Percentiles rank a stretch among this genome's conserved stretches.
These are phyloP conservation scores for Callosobruchus maculatus DNA, from an alignment of 2,888 invertebrate species.

Conservation along the genomic window DNA sequence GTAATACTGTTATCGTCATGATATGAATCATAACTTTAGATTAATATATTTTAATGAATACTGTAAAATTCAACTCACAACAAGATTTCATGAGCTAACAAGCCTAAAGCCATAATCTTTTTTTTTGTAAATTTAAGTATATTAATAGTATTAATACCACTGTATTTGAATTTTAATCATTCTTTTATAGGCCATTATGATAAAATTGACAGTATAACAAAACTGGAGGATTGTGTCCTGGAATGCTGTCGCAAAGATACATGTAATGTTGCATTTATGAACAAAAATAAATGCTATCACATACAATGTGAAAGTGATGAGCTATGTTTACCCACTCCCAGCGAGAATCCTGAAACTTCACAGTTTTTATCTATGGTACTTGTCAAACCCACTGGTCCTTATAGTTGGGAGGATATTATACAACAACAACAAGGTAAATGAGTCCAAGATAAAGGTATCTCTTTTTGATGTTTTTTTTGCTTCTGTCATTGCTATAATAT, in stretches of 20 bases:
- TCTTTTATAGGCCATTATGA: conserved; percentile 49
- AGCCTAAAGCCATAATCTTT: no score
- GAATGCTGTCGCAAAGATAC: conserved; percentile 62
- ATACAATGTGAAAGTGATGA: conserved; percentile 69
- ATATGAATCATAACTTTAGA: no score
- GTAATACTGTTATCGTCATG: no score
- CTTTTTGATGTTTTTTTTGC: not conserved
- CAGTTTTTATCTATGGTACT: conserved; percentile 72
- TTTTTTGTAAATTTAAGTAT: no score
- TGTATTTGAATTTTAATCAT: no score
- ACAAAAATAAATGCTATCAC: conserved; percentile 72
- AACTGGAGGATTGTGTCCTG: conserved; percentile 62
- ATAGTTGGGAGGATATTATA: conserved; percentile 48
- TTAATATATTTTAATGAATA: no score
- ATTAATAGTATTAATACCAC: no score
- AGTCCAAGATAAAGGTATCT: not conserved
- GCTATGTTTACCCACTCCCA: conserved; percentile 65
- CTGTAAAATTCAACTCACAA: no score
- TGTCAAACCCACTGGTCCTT: conserved; percentile 65
- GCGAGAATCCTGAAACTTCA: conserved; percentile 54
- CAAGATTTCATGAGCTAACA: no score
- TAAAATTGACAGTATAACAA: conserved; percentile 53
- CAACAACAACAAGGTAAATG: conserved; percentile 30
- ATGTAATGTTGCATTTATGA: conserved; percentile 79
- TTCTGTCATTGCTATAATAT: no score